Base-by-base conservation (phyloP, 2,888 invertebrate species). In the Shargacucullia verbasci region DNA sequence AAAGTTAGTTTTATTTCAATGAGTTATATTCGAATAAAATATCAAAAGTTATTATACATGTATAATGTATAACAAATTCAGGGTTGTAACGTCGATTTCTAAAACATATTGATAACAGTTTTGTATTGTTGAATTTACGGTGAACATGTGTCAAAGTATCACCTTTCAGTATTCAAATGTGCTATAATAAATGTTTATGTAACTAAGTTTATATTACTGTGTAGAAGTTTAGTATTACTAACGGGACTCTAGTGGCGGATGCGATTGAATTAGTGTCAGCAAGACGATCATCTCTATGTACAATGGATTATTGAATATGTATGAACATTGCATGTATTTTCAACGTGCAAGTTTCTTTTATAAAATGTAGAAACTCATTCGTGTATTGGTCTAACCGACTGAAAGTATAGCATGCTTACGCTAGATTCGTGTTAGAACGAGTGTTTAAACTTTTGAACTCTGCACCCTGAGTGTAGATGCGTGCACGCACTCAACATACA, bases 91-190 rank as follows among this genome's bases (percentile, higher is more conserved):
- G 58, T 76, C 63, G 66, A 73, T 62, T 75, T 55, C 55, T 54
- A 47, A 59, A 49, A 59, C 65, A 48, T 61, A 43, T 60, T 55
- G 59, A 38, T 35, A 43, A 62, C 58, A 63, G 55, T 43, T 63
- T 63, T 72, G 62, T 12, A 67, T 56, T 55, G 49, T 68, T 62
- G 46, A 41, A 61, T 61, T 64, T 72, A 60, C 52, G 40, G 48
- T 59, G 52, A 57, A 65, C 59, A 54, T 76, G 77, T 79, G 78
- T 78, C 76, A 79, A 79, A 70, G 70, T 69, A 63, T 67, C 61
- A 77, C 65, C 76, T 72, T 66, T 79, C 79, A 79, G 79, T 79
- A 79, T 79, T 79, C 76, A 69, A 57, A 63, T 70, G 79, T 79
- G 78, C 79, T 79, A 78, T 79, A 71, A 61, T 68, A 70, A 67